A percentile compares a stretch with the other conserved stretches of the same genome.
phyloP scores from a whole-genome alignment of 1,140 invertebrate genomes.

The Drosophila nasuta region DNA sequence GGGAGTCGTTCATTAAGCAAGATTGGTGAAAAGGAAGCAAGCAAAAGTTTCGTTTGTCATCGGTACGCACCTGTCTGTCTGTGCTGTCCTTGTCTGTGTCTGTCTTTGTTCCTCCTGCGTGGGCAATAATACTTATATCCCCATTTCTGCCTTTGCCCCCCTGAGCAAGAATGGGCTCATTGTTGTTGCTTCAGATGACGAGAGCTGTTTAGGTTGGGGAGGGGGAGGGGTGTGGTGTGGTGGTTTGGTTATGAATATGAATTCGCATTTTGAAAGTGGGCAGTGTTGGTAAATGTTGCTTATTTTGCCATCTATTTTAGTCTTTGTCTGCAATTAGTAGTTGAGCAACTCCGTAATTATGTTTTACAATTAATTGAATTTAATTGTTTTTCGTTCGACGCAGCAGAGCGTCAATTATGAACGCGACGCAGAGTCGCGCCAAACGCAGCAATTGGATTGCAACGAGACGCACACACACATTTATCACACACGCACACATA shows the following conservation, averaged over 20 bases:
- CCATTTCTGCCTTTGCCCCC: too few species aligned
- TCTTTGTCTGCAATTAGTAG: slow-evolving; percentile 32
- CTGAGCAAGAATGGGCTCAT: slow-evolving; percentile 4
- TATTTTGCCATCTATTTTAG: background rate
- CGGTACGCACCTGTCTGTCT: slow-evolving; percentile 29
- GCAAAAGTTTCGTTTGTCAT: slow-evolving; percentile 44
- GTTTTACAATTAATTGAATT: slow-evolving; percentile 79
- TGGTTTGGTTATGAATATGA: background rate
- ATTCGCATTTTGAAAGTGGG: slow-evolving; percentile 2
- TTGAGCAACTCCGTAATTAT: slow-evolving; percentile 49
- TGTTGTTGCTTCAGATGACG: slow-evolving; percentile 36
- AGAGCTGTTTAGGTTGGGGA: background rate
- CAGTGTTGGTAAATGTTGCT: slow-evolving; percentile 5
- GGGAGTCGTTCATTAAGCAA: slow-evolving; percentile 9
- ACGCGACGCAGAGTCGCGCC: slow-evolving; percentile 35
- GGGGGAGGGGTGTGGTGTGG: background rate
- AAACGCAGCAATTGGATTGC: slow-evolving; percentile 75
- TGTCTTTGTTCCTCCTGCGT: slow-evolving; percentile 19
- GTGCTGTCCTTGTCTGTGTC: background rate
- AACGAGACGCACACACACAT: slow-evolving; percentile 43
- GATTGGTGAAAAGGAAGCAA: slow-evolving; percentile 27
- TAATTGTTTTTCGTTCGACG: slow-evolving; percentile 76
- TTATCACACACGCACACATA: slow-evolving; percentile 3
- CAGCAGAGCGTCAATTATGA: slow-evolving; percentile 76
- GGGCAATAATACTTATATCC: background rate